Evolutionary conservation across 1,140 invertebrate species (phyloP).

Genomic region (Cydia splendana): DNA sequence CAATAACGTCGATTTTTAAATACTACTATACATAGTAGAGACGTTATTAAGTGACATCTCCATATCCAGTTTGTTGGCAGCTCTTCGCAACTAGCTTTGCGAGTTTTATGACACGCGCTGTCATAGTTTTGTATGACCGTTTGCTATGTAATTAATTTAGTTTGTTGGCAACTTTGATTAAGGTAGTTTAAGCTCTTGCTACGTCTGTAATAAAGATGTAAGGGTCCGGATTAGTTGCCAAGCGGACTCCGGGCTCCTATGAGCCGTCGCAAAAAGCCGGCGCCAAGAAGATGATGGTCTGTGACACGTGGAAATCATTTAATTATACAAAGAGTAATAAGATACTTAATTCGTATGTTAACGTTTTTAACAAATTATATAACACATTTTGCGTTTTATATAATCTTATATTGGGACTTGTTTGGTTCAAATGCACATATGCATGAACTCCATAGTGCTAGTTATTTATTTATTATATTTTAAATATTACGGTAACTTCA

Average conservation of each 20-base stretch:
- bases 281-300: background rate
- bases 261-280: too few species aligned
- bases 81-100: background rate
- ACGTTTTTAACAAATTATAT: too few species aligned
- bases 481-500: too few species aligned
- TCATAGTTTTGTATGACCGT: conserved; percentile 3
- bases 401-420: too few species aligned
- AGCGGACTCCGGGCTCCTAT: too few species aligned
- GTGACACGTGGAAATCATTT: background rate
- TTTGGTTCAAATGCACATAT: too few species aligned
- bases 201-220: background rate
- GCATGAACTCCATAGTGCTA: too few species aligned
- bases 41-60: background rate
- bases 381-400: too few species aligned
- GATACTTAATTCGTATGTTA: background rate
- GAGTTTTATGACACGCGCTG: conserved; percentile 7
- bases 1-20: background rate
- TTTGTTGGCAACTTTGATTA: conserved; percentile 15
- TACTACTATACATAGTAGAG: background rate
- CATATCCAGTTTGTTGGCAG: background rate
- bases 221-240: background rate
- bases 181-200: background rate
- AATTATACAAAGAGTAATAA: background rate
- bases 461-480: too few species aligned
- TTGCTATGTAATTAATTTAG: conserved; percentile 13